Evolutionary conservation across 2,888 invertebrate genomes (phyloP).

Genomic region (Serripes groenlandicus): DNA sequence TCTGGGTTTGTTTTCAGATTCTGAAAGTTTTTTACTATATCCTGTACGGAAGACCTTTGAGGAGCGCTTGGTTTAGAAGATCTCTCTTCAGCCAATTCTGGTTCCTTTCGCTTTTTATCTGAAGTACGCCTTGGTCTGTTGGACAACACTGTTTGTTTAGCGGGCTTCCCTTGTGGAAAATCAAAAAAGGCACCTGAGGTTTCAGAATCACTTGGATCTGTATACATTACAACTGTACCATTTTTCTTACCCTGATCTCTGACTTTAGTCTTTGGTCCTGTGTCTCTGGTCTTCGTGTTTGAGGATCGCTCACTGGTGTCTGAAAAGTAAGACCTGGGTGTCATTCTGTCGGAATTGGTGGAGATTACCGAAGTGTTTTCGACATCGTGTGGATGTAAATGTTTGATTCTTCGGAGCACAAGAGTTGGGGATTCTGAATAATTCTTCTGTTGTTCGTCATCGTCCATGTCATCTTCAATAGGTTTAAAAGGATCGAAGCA

Average conservation of each 20-base stretch:
- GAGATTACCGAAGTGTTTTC: constrained; percentile 35
- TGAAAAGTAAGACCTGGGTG: constrained; percentile 39
- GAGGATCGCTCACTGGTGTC: constrained; percentile 28
- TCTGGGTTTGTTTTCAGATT: neutral
- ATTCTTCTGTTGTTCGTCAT: neutral
- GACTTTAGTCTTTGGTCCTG: neutral
- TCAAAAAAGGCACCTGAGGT: constrained; percentile 52
- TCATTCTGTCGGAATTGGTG: constrained; percentile 21
- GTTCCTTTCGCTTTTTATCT: constrained; percentile 8
- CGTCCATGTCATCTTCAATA: neutral
- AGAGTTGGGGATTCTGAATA: constrained; percentile 46
- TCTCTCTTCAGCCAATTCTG: constrained; percentile 39
- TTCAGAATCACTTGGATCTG: constrained; percentile 50
- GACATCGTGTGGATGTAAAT: constrained; percentile 20
- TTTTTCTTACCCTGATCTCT: neutral
- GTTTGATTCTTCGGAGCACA: constrained; percentile 41
- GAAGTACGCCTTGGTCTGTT: neutral
- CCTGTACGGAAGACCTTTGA: neutral
- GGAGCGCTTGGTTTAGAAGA: constrained; percentile 27
- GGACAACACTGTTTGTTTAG: neutral
- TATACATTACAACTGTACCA: constrained; percentile 5
- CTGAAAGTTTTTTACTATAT: constrained; percentile 1
- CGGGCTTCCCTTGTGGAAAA: constrained; percentile 14
- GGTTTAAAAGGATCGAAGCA: constrained; percentile 5
- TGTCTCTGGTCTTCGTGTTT: neutral